Base-by-base conservation (phyloP, 2,113 vertebrate species). In the Plectropomus leopardus region DNA sequence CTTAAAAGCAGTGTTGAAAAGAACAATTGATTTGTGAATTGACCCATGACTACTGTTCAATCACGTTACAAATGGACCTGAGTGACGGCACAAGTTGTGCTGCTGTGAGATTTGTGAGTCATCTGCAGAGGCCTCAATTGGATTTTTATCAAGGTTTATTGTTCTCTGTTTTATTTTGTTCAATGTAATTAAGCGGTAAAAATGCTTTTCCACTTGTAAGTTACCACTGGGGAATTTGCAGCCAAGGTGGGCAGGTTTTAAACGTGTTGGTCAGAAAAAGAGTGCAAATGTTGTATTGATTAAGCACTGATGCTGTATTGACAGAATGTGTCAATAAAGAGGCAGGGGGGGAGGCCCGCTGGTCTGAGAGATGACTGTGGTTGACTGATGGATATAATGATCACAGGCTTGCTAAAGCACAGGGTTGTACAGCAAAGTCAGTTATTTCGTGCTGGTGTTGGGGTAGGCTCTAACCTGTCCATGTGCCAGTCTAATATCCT, bases 251-350 rank as follows among this genome's bases (percentile, higher is more conserved):
- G 34, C 45, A 23, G 23, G 67, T 88, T 85, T 80, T 74, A 79
- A 80, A 80, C 55, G 19, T 42, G 73, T 73, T 71, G 80, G 44
- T 82, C 75, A 74, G 68, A 59, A 34, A 72, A 63, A 78, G 44
- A 71, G 26, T 75, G 74, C 65, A 66, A 78, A 70, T 76, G 70
- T 72, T 54, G 9, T 84, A 90, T 88, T 69, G 88, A 86, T 72
- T 83, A 88, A 85, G 45, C 73, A 72, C 73, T 90, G 86, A 90
- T 90, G 75, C 68, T 66, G 42, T 73, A 89, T 85, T 80, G 85
- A 80, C 73, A 76, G 44, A 30, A 23, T 7, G 34, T 53, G 59
- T 83, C 74, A 36, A 73, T 91, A 78, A 76, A 60, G 47, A 66
- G 68, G 66, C 42, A 76, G 64, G 28, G 55, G 72, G 68, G n/a